These are phyloP conservation scores for Drosophila ercepeae DNA, from an alignment of 1,140 invertebrate species.

Conservation along the genomic window DNA sequence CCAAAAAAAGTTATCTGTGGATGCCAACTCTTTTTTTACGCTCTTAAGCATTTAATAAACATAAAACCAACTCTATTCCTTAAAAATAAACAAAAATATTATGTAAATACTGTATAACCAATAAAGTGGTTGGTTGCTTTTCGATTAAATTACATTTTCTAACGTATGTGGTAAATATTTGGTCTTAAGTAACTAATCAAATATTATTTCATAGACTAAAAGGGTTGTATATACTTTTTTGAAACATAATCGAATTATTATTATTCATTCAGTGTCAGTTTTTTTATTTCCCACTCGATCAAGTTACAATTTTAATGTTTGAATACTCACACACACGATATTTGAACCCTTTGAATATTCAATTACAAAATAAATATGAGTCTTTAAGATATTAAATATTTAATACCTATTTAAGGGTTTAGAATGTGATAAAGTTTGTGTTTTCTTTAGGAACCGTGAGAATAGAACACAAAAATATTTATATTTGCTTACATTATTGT, in stretches of 20 bases:
- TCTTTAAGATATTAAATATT: too few relatives aligned
- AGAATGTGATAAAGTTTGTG: too few relatives aligned
- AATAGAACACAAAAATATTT: too few relatives aligned
- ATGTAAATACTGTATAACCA: neutral
- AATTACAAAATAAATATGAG: neutral
- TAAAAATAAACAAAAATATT: too few relatives aligned
- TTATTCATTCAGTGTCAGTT: neutral
- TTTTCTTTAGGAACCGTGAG: too few relatives aligned
- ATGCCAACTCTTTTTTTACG: neutral
- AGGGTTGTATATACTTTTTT: neutral
- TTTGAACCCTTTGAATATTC: neutral
- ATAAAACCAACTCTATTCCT: neutral
- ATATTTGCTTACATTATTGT: too few relatives aligned
- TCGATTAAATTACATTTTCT: neutral
- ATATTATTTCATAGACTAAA: neutral
- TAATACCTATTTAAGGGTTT: too few relatives aligned
- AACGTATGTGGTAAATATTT: neutral
- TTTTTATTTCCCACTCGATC: neutral
- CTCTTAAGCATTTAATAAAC: neutral
- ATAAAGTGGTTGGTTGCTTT: neutral
- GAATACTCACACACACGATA: neutral
- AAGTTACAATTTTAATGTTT: neutral
- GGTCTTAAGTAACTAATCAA: neutral
- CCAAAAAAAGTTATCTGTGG: too few relatives aligned
- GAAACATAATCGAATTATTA: neutral